phyloP scores from a whole-genome alignment of 2,888 invertebrate species.

The Mythimna pallens region DNA sequence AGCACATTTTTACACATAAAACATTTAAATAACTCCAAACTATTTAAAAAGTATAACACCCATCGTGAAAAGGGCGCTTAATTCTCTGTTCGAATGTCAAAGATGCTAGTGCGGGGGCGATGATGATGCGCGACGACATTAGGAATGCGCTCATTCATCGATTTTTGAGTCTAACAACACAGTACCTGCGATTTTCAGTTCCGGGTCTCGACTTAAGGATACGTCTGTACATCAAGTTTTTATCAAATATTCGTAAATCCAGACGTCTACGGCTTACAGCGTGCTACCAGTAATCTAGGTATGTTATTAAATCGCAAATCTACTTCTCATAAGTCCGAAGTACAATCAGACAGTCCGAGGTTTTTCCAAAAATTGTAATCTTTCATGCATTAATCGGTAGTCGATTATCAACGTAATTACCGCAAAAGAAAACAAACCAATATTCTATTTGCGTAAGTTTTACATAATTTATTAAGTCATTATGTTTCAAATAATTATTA shows the following conservation, averaged over 20 bases:
- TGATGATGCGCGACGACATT: too few species aligned
- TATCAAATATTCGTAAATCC: neutral
- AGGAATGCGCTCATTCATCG: too few species aligned
- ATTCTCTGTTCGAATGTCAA: too few species aligned
- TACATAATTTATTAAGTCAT: neutral
- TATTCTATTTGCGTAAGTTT: too few species aligned
- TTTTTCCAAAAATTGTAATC: neutral
- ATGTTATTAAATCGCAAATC: neutral
- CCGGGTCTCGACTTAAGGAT: neutral
- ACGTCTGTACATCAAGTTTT: neutral
- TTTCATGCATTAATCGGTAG: neutral
- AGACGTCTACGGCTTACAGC: neutral
- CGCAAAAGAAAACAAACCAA: neutral
- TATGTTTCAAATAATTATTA: neutral
- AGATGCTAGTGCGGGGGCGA: too few species aligned
- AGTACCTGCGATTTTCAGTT: neutral
- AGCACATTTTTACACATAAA: too few species aligned
- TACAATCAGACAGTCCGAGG: neutral
- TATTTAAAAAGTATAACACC: too few species aligned
- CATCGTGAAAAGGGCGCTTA: too few species aligned
- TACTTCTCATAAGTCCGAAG: conserved; percentile 5
- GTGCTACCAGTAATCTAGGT: conserved; percentile 11
- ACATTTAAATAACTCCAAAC: too few species aligned
- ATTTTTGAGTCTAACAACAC: too few species aligned
- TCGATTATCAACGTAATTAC: neutral